Base-by-base conservation (phyloP, 2,888 invertebrate genomes). In the Tryphoninae sp. region DNA sequence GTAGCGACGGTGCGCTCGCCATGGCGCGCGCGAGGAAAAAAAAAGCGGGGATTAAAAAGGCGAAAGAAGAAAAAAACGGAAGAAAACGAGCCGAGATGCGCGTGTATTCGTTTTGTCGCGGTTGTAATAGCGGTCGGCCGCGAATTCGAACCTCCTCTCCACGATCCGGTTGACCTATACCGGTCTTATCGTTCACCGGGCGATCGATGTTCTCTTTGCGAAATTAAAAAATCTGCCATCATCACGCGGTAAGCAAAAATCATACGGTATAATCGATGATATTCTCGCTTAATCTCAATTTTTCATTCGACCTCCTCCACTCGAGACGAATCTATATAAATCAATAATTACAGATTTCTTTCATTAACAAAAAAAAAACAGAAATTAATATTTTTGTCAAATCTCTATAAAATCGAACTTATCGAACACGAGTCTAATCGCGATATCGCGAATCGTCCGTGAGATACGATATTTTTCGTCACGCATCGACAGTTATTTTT, bases 401-500 rank as follows among this genome's bases (percentile, higher is more conserved):
- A 45, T 45, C 45, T 45, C 45, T 3, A 2, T 13, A 13, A 13
- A 45, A 13, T 45, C 9, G 11, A 45, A 13, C 11, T 13, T 45
- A 45, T 45, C 13, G 11, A 13, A 45, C 13, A 45, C 13, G 1
- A 45, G 45, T 45, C 45, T 45, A 13, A 45, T 45, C 45, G 45
- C 13, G 13, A 9, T 51, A 45, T 65, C 51, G 53, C 23, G 13
- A 72, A 78, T 45, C 19, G 16, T 53, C 19, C 53, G 13, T 62
- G 49, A 11, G 53, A 45, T 51, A 58, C 85, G 85, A 87, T 87
- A 88, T 89, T 87, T 88, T 86, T 86, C 84, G 83, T 83, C 84
- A 82, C 83, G 86, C 85, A 75, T 73, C 88, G 88, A 88, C 88
- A 88, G 89, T 89, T 90, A 89, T 90, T 91, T 55, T 53, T 9